Conservation (phyloP, 2,113 vertebrate genomes). For the Muscicapa adusta region DNA sequence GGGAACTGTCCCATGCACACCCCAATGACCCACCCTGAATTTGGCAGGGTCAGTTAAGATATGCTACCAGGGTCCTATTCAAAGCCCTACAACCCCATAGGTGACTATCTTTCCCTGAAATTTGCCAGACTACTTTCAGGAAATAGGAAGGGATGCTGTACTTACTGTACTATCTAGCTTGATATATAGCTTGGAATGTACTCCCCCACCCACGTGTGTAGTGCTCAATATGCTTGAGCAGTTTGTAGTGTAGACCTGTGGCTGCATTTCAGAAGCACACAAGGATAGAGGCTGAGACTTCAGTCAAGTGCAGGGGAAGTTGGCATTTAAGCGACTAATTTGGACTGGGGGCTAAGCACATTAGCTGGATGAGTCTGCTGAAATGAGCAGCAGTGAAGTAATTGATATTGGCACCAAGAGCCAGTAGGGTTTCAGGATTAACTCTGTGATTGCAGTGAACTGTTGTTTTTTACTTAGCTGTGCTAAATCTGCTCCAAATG, state of each 20-base stretch:
- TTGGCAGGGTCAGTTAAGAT: neutral
- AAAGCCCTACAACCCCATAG: neutral
- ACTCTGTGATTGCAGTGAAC: neutral
- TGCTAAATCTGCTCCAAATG: neutral
- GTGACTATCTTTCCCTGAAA: neutral
- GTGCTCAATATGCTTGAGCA: neutral
- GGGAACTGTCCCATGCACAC: neutral
- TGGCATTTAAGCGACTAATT: neutral
- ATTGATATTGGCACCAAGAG: conserved; percentile 4
- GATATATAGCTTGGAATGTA: neutral
- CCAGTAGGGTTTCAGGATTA: neutral
- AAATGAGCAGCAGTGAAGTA: neutral
- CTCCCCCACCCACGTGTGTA: neutral
- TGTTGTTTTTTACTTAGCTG: neutral
- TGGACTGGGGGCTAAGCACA: neutral
- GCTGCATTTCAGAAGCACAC: neutral
- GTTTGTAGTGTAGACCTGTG: neutral
- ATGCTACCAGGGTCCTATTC: neutral
- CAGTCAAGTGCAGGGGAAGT: neutral
- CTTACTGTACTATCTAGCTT: neutral
- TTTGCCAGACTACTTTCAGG: neutral
- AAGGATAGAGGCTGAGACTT: neutral
- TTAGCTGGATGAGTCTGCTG: neutral
- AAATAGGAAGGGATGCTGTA: neutral
- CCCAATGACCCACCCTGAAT: neutral